Conservation (phyloP, 2,888 invertebrate genomes). For the Cryptus viduatorius region DNA sequence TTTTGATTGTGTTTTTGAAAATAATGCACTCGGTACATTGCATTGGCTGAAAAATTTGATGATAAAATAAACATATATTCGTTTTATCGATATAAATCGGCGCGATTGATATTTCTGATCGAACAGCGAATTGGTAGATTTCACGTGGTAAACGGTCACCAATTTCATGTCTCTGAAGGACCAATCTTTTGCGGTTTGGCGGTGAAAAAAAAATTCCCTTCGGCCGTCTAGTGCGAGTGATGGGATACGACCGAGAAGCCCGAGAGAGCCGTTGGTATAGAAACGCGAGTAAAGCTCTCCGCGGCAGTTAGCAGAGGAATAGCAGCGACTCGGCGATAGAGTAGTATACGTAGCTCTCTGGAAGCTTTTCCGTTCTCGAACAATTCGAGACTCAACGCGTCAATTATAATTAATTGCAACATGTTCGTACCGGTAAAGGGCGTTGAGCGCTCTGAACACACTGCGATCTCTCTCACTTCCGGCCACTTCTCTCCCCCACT, state of each 20-base stretch:
- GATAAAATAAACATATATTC: background rate
- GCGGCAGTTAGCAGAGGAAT: slow-evolving; percentile 34
- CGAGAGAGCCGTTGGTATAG: background rate
- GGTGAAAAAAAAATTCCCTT: slow-evolving; percentile 3
- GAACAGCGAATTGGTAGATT: background rate
- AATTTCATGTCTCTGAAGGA: slow-evolving; percentile 1
- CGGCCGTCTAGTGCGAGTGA: background rate
- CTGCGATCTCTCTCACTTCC: slow-evolving; percentile 7
- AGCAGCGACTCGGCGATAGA: slow-evolving; percentile 31
- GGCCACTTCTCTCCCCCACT: background rate
- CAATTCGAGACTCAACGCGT: slow-evolving; percentile 69
- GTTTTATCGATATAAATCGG: background rate
- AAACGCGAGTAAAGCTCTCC: slow-evolving; percentile 28
- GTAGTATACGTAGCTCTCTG: slow-evolving; percentile 38
- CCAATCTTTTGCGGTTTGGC: background rate
- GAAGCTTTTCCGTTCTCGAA: slow-evolving; percentile 64
- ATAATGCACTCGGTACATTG: background rate
- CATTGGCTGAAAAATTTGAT: background rate
- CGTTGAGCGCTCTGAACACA: slow-evolving; percentile 8
- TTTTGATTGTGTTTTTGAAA: background rate
- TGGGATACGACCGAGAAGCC: background rate
- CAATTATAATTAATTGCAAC: slow-evolving; percentile 76
- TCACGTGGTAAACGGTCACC: background rate
- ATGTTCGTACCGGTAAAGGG: slow-evolving; percentile 49
- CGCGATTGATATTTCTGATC: background rate